These are phyloP conservation scores for Eira barbara DNA, from an alignment of 2,113 vertebrate genomes.

Conservation along the genomic window DNA sequence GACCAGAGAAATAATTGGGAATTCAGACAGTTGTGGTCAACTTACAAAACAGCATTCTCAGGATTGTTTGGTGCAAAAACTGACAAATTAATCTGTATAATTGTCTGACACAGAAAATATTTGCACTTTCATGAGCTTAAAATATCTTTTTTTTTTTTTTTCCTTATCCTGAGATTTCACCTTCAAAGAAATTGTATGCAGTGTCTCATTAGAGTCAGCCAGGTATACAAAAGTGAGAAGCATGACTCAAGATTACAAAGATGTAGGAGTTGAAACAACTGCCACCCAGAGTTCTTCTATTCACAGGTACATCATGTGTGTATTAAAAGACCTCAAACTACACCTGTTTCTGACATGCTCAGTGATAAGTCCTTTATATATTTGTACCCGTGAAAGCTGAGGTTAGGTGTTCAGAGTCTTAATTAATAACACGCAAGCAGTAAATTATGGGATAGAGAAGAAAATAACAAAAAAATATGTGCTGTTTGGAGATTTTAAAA, in stretches of 20 bases:
- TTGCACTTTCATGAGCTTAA: constrained; percentile 8
- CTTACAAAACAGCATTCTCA: not conserved
- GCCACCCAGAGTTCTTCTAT: not conserved
- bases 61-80: not conserved
- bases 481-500: constrained; percentile 13
- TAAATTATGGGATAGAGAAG: constrained; percentile 33
- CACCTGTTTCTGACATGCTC: not conserved
- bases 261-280: constrained; percentile 1
- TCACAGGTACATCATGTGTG: constrained; percentile 38
- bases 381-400: constrained; percentile 10
- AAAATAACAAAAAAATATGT: not conserved
- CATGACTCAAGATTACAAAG: constrained; percentile 30
- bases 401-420: constrained; percentile 13
- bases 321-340: not conserved
- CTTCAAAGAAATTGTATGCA: constrained; percentile 35
- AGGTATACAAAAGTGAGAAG: not conserved
- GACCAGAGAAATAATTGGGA: not conserved
- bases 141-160: constrained; percentile 14
- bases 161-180: constrained; percentile 21
- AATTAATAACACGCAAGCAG: constrained; percentile 32
- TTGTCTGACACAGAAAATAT: constrained; percentile 39
- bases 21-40: not conserved
- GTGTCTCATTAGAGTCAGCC: constrained; percentile 42
- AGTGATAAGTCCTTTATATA: constrained; percentile 22
- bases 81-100: constrained; percentile 9